phyloP scores from a whole-genome alignment of 2,888 invertebrate species.

The Eupeodes latifasciatus region DNA sequence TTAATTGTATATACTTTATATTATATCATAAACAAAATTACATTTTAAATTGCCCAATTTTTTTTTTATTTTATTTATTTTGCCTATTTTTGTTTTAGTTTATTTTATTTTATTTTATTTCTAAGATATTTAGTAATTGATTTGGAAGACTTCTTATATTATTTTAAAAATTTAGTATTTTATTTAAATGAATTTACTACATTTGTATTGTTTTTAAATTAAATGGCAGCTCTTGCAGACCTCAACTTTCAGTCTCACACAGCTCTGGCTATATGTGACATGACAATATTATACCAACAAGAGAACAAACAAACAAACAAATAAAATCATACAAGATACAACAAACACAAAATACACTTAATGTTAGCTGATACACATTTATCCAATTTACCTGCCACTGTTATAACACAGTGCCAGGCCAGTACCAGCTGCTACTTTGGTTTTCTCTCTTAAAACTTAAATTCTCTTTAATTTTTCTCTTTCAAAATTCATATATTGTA shows the following conservation, averaged over 20 bases:
- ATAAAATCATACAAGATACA: constrained; percentile 35
- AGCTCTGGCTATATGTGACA: constrained; percentile 43
- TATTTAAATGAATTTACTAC: not conserved
- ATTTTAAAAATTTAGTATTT: not conserved
- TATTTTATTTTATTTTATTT: not conserved
- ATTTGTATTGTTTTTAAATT: not conserved
- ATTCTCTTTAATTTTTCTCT: not conserved
- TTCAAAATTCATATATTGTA: not conserved
- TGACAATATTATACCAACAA: constrained; percentile 67
- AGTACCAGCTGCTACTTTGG: not conserved
- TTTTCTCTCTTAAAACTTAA: not conserved
- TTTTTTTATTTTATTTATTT: not conserved
- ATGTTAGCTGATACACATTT: constrained; percentile 6
- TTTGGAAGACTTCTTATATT: not conserved
- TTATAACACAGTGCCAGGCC: not conserved
- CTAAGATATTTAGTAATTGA: not conserved
- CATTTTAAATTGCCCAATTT: not conserved
- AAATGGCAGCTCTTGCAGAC: constrained; percentile 23
- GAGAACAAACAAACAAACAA: constrained; percentile 56
- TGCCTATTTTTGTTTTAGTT: not conserved
- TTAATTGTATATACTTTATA: too few relatives aligned
- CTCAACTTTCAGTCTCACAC: constrained; percentile 61
- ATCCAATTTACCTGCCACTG: constrained; percentile 51
- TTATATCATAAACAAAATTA: too few relatives aligned
- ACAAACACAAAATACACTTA: constrained; percentile 16